These are phyloP conservation scores for Callorhinus ursinus DNA, from an alignment of 2,113 vertebrate species.

Conservation along the genomic window DNA sequence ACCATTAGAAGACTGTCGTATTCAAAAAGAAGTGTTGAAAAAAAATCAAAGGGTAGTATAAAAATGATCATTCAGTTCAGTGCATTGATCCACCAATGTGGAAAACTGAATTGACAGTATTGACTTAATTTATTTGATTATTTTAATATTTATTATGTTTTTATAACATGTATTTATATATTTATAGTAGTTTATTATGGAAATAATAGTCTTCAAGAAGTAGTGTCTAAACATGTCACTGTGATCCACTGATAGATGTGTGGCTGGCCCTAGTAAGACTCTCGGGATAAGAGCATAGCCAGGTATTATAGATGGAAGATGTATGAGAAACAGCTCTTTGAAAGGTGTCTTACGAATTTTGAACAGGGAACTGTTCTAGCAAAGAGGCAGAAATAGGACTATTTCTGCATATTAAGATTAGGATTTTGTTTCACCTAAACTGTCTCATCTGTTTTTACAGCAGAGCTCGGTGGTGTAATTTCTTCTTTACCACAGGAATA, in stretches of 20 bases:
- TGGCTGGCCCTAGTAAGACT: background rate
- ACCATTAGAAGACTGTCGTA: background rate
- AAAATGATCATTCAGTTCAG: background rate
- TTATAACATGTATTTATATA: background rate
- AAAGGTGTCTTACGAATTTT: background rate
- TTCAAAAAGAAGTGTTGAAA: conserved; percentile 16
- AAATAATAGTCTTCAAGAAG: background rate
- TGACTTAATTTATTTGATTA: background rate
- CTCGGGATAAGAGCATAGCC: background rate
- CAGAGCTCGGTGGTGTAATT: background rate
- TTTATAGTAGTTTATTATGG: background rate
- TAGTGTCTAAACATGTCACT: background rate
- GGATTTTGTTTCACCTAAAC: background rate
- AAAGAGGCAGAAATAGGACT: background rate
- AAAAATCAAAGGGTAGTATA: background rate
- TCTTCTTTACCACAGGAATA: background rate
- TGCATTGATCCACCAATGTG: background rate
- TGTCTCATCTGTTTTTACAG: conserved; percentile 2
- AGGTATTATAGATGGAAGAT: background rate
- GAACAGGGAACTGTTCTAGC: background rate
- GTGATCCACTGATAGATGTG: background rate
- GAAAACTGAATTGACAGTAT: background rate
- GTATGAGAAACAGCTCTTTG: background rate
- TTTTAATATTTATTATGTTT: background rate
- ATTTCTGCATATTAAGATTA: background rate